These are phyloP conservation scores for Hyperoodon ampullatus DNA, from an alignment of 2,113 vertebrate species.

Conservation along the genomic window DNA sequence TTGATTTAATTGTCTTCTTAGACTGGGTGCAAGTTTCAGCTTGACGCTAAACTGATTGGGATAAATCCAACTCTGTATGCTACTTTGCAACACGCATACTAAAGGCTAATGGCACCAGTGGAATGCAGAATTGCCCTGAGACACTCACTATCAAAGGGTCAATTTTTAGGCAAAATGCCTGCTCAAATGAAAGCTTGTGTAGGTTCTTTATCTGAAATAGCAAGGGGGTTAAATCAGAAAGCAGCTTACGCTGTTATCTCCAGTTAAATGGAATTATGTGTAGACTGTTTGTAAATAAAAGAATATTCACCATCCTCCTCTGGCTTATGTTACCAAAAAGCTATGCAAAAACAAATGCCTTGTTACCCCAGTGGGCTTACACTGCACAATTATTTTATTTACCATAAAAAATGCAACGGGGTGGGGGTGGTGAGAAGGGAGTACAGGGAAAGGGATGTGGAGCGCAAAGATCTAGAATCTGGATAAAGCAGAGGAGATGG, in stretches of 20 bases:
- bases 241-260: conserved; percentile 12
- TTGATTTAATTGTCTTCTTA: conserved; percentile 22
- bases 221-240: conserved; percentile 71
- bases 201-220: conserved; percentile 67
- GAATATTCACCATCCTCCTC: conserved; percentile 4
- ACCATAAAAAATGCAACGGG: conserved; percentile 11
- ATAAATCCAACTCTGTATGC: conserved; percentile 50
- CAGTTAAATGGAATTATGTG: conserved; percentile 59
- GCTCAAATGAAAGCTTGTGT: conserved; percentile 50
- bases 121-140: conserved; percentile 59
- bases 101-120: conserved; percentile 56
- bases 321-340: conserved; percentile 58
- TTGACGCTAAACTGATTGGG: conserved; percentile 57
- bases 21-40: conserved; percentile 44
- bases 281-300: conserved; percentile 47
- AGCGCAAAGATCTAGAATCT: not conserved
- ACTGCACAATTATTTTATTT: conserved; percentile 46
- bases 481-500: not conserved
- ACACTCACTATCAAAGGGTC: conserved; percentile 64
- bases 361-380: not conserved
- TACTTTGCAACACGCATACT: conserved; percentile 14
- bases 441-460: not conserved
- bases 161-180: conserved; percentile 64
- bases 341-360: conserved; percentile 6
- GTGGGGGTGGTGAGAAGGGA: not conserved